Base-by-base conservation (phyloP, 1,140 invertebrate genomes). In the Lutraria rhynchaena region DNA sequence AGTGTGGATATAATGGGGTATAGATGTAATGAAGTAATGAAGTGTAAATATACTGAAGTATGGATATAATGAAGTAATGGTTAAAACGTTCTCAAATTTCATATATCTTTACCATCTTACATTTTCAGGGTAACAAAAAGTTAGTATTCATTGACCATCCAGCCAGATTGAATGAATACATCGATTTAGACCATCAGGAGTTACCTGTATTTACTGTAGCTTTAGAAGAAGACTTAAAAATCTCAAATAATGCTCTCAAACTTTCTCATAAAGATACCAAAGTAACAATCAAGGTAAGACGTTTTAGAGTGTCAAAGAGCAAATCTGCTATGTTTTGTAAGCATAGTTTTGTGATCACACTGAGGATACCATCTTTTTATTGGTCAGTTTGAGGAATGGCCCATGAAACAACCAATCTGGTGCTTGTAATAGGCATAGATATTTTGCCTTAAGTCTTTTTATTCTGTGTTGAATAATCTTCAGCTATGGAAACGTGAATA, bases 191-290 rank as follows among this genome's bases (percentile, higher is more conserved):
- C 86, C 98, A 99, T 88, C 97, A 99, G 91, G 99, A 98, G 91
- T 91, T 99, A 53, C 98, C 98, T 0, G 98, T 98, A n/a, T 97
- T 98, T 1, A 99, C 98, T 0, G 93, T 99, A 19, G 96, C 97
- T 0, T 92, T 99, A 7, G 98, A 99, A 90, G 98, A 99, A 92
- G 98, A 99, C 91, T 93, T 99, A 0, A 99, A 99, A 94, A 98
- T 99, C 0, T 99, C 99, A 89, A 97, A 96, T 88, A 98, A 98
- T 90, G 98, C 97, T 0, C 93, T 99, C 17, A 99, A 99, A 93
- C 92, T 99, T 9, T 99, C 97, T 17, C 97, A 99, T 90, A 99
- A 99, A 93, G 98, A 99, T 90, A 99, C 98, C 0, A 99, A 99
- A 95, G 98, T 99, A 4, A 96, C 97, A n/a, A 98, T 99, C 46